Base-by-base conservation (phyloP, 2,888 invertebrate genomes). In the Cheilosia soror region DNA sequence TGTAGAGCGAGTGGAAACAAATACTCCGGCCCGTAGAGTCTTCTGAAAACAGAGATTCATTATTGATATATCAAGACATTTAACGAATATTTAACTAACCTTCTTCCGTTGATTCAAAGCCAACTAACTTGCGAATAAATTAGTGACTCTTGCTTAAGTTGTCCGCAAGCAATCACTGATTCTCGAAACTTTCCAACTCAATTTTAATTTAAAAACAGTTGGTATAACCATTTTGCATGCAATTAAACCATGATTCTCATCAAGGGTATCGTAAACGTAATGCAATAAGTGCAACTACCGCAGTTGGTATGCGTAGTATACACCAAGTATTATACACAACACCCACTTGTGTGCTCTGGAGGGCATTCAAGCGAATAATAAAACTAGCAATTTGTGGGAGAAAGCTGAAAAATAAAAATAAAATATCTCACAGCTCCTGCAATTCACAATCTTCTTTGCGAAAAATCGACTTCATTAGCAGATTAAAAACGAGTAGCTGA, bases 331-430 rank as follows among this genome's bases (percentile, higher is more conserved):
- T 47, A 7, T n/a, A 20, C 2, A 20, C 20, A 47, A 15, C 44
- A 47, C 3, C 44, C 44, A 47, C 44, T 47, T 47, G 44, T 47
- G 44, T 47, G n/a, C 44, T 15, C 15, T 47, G 44, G 44, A 47
- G 44, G 15, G 44, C n/a, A 47, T 47, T n/a, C 15, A n/a, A 5
- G 44, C 15, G 44, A 15, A 47, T 47, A n/a, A 47, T 47, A 47
- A 47, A 47, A 47, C n/a, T 15, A 47, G 44, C 15, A 47, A 15
- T 47, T 5, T 47, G 15, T 47, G 44, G 15, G 11, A 1, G 37
- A 11, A 11, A 37, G 37, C 11, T 37, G 11, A 37, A 33, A 37
- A 37, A 9, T 11, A 2, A 31, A 31, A 31, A 31, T 6, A 31
- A 31, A 5, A 37, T 2, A 37, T 37, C 33, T n/a, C 5, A 44